Percentiles rank a stretch among this genome's conserved stretches.
These are phyloP conservation scores for Cynoglossus semilaevis DNA, from an alignment of 2,113 vertebrate genomes.

Conservation along the genomic window DNA sequence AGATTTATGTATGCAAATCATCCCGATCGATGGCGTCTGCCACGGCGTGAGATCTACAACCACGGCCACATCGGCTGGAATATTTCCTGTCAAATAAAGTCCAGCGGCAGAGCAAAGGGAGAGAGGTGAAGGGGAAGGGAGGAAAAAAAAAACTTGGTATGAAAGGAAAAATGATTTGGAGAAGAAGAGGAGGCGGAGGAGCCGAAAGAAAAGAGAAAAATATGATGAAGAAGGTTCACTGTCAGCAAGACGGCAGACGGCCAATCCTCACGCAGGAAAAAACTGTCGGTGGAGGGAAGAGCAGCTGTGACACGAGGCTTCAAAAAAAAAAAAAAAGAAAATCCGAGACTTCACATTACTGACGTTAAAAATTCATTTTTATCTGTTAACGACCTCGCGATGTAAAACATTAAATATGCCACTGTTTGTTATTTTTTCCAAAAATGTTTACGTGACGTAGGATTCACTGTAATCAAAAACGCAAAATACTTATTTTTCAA, in stretches of 20 bases:
- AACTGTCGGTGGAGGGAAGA: slow-evolving; percentile 45
- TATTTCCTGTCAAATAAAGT: slow-evolving; percentile 68
- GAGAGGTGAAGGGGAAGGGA: neutral
- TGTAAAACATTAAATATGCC: no score
- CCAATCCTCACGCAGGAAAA: slow-evolving; percentile 54
- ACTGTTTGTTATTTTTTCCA: no score
- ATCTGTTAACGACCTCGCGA: no score
- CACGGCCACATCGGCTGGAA: slow-evolving; percentile 47
- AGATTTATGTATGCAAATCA: slow-evolving; percentile 81
- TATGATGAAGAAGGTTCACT: slow-evolving; percentile 56
- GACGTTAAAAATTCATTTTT: neutral
- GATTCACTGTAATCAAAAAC: no score
- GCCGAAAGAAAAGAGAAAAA: slow-evolving; percentile 47
- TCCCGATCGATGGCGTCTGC: slow-evolving; percentile 63
- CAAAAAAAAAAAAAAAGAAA: neutral
- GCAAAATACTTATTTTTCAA: no score
- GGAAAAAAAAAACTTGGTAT: slow-evolving; percentile 51
- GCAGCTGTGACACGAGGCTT: slow-evolving; percentile 18
- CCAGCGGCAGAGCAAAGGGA: slow-evolving; percentile 35
- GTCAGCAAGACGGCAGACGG: slow-evolving; percentile 47
- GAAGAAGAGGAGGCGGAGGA: slow-evolving; percentile 46
- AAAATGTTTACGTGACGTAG: no score
- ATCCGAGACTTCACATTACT: no score
- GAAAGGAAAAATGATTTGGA: slow-evolving; percentile 63
- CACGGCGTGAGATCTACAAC: slow-evolving; percentile 63